Base-by-base conservation (phyloP, 2,888 invertebrate species). In the Amphimallon solstitiale region DNA sequence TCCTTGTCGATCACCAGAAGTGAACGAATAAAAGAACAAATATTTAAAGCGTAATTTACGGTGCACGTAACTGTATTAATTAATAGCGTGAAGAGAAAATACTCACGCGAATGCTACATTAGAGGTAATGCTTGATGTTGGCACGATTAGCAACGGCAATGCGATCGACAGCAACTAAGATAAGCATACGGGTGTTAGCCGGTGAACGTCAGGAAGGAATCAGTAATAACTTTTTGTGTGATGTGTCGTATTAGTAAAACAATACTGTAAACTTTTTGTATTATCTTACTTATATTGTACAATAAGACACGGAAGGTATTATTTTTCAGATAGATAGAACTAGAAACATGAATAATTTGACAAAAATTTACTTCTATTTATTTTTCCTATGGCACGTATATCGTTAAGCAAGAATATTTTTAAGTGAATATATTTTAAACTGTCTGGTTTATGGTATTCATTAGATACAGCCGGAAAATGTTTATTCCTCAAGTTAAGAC, bases 81-180 rank as follows among this genome's bases (percentile, higher is more conserved):
- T 74, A 74, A 73, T 72, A 66, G 73, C 73, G 72, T 69, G 71
- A 71, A 70, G 71, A 68, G 70, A 70, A 46, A 66, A 65, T 68
- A 68, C 73, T 73, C 76, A 76, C 76, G 76, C 76, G 67, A 76
- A 72, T 65, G 67, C 69, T 66, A 70, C 74, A 76, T 76, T 76
- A 76, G 74, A 68, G 69, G 72, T 74, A 75, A 74, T 74, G 74
- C 72, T 70, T 72, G 74, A 73, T 73, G 71, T 71, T 69, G 70
- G 71, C 70, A 68, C 73, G 74, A 74, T 74, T 74, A 73, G 71
- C 71, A 67, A 59, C 69, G 46, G 62, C 52, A 59, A 29, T 29
- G 29, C 29, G 29, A 29, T 29, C 43, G 29, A 29, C 21, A 59
- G n/a, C 56, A 43, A 29, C 56, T 45, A 43, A 59, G 56, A 59